These are phyloP conservation scores for Promerops cafer DNA, from an alignment of 2,113 vertebrate genomes.

Conservation along the genomic window DNA sequence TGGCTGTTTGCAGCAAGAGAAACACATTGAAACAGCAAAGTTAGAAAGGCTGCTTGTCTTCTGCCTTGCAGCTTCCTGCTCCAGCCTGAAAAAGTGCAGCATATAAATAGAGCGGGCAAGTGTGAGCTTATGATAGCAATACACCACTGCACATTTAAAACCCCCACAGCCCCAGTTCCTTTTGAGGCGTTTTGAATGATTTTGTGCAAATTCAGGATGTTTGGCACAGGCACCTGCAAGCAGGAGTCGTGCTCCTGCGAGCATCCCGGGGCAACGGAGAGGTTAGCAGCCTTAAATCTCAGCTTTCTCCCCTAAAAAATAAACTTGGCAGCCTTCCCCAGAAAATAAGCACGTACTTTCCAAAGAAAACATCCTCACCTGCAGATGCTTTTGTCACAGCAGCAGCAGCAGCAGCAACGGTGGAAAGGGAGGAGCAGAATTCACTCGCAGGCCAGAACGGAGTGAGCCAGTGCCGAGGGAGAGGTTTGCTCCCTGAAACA, in stretches of 20 bases:
- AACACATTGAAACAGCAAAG: background rate
- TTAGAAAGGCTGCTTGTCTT: background rate
- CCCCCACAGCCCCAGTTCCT: background rate
- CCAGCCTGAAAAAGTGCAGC: background rate
- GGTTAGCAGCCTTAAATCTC: background rate
- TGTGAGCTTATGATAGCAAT: background rate
- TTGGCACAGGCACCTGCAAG: rapidly evolving
- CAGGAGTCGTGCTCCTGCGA: rapidly evolving
- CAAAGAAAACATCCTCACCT: background rate
- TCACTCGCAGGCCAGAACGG: rapidly evolving
- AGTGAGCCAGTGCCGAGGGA: background rate
- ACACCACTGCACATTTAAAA: background rate
- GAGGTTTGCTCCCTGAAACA: background rate
- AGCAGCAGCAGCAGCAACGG: background rate
- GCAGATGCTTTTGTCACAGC: background rate
- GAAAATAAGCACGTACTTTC: background rate
- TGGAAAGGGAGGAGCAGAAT: background rate
- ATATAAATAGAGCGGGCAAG: background rate
- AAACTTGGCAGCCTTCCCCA: background rate
- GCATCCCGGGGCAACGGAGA: background rate
- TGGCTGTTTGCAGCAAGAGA: background rate
- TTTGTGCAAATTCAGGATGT: background rate
- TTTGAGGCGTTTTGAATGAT: background rate
- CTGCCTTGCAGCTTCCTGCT: background rate
- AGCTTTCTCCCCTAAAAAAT: background rate